These are phyloP conservation scores for Melanotaenia nigrans DNA, from an alignment of 2,797 vertebrate genomes.

Conservation along the genomic window DNA sequence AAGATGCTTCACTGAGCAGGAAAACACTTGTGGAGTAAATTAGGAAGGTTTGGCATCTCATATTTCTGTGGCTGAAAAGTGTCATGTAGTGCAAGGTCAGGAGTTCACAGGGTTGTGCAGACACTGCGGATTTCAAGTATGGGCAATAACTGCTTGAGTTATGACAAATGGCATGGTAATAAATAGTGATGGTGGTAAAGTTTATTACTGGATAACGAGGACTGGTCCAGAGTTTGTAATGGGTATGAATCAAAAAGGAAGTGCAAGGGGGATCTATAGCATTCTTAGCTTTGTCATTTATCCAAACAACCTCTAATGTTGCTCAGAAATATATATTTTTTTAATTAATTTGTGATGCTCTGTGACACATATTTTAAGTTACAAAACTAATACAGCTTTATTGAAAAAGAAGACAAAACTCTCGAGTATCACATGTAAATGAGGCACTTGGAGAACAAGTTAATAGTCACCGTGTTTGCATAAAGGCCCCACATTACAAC, in stretches of 20 bases:
- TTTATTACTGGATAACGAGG: conserved; percentile 41
- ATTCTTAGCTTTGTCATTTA: conserved; percentile 32
- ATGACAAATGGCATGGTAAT: conserved; percentile 44
- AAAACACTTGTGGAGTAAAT: conserved; percentile 38
- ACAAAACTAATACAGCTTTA: conserved; percentile 14
- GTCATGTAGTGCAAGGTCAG: conserved; percentile 31
- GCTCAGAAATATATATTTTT: conserved; percentile 24
- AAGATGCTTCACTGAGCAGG: conserved; percentile 26
- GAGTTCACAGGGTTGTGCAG: conserved; percentile 27
- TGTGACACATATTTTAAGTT: conserved; percentile 12
- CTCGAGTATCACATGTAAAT: conserved; percentile 26
- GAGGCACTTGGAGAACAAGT: conserved; percentile 29
- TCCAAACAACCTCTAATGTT: conserved; percentile 26
- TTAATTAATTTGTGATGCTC: conserved; percentile 27
- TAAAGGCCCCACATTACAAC: conserved; percentile 21
- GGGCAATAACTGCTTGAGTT: conserved; percentile 15
- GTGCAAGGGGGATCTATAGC: neutral
- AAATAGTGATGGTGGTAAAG: conserved; percentile 43
- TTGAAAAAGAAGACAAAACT: conserved; percentile 23
- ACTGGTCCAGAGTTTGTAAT: conserved; percentile 22
- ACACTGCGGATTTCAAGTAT: conserved; percentile 27
- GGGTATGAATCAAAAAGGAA: conserved; percentile 16
- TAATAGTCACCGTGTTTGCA: conserved; percentile 18
- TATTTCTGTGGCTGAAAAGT: conserved; percentile 32
- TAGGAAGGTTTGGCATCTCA: neutral